phyloP scores from a whole-genome alignment of 53 echinoderm and acorn worm genomes.

The Holothuria scabra region DNA sequence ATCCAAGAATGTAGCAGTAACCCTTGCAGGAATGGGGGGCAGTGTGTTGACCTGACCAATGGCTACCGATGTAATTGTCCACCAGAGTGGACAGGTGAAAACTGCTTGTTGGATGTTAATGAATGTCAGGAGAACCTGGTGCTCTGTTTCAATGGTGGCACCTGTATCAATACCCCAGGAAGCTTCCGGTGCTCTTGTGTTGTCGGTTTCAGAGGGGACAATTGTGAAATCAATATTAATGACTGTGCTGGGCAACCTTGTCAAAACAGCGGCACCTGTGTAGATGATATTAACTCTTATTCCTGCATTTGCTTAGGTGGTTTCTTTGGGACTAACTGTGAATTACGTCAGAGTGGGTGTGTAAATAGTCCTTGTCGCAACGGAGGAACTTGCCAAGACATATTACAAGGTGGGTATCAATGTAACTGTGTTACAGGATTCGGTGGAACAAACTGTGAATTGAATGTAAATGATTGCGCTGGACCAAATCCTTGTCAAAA shows the following conservation, averaged over 20 bases:
- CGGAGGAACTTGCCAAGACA: constrained; percentile 58
- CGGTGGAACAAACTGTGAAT: constrained; percentile 46
- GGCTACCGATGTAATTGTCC: constrained; percentile 45
- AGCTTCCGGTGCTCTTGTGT: constrained; percentile 13
- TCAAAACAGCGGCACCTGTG: constrained; percentile 28
- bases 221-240: constrained; percentile 14
- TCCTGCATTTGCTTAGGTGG: constrained; percentile 44
- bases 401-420: constrained; percentile 38
- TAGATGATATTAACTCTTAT: constrained; percentile 53
- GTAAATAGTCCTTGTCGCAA: constrained; percentile 55
- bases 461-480: constrained; percentile 33
- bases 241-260: constrained; percentile 13
- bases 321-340: constrained; percentile 37
- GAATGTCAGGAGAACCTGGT: constrained; percentile 33
- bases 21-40: constrained; percentile 58
- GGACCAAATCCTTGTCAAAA: constrained; percentile 49
- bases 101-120: constrained; percentile 50
- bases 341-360: background rate
- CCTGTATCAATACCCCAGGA: constrained; percentile 36
- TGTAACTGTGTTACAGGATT: constrained; percentile 54
- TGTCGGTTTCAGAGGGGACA: background rate
- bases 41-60: constrained; percentile 36
- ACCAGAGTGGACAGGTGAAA: constrained; percentile 50
- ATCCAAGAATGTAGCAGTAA: constrained; percentile 49
- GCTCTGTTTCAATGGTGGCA: constrained; percentile 69